Evolutionary conservation across 2,888 invertebrate species (phyloP).

Genomic region (Cephus pulcher): DNA sequence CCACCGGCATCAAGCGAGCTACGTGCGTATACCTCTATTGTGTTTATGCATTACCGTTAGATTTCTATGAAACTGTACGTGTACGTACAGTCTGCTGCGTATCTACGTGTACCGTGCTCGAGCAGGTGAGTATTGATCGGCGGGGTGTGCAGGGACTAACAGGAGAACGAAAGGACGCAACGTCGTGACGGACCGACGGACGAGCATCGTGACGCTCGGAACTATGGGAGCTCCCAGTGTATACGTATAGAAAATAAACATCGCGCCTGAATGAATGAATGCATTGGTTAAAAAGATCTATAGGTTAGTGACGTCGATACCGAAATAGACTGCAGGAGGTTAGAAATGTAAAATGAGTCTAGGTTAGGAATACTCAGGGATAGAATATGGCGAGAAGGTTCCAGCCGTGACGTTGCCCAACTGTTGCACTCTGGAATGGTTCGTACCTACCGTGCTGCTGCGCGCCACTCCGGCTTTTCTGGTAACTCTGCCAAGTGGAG

Average conservation of each 20-base stretch:
- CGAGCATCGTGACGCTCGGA: neutral
- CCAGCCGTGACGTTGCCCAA: constrained; percentile 22
- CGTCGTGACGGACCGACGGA: constrained; percentile 3
- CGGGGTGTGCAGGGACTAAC: constrained; percentile 45
- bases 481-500: constrained; percentile 24
- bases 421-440: constrained; percentile 31
- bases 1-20: neutral
- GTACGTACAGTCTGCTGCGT: neutral
- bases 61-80: neutral
- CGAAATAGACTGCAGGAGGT: neutral
- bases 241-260: neutral
- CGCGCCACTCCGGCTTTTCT: neutral
- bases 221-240: neutral
- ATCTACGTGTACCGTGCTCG: constrained; percentile 23
- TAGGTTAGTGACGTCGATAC: constrained; percentile 12
- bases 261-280: neutral
- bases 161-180: constrained; percentile 22
- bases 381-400: neutral
- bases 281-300: constrained; percentile 4
- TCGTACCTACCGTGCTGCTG: neutral
- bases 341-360: neutral
- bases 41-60: neutral
- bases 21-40: neutral
- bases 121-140: constrained; percentile 63
- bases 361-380: neutral